These are phyloP conservation scores for Engraulis encrasicolus DNA, from an alignment of 2,113 vertebrate species.

Conservation along the genomic window DNA sequence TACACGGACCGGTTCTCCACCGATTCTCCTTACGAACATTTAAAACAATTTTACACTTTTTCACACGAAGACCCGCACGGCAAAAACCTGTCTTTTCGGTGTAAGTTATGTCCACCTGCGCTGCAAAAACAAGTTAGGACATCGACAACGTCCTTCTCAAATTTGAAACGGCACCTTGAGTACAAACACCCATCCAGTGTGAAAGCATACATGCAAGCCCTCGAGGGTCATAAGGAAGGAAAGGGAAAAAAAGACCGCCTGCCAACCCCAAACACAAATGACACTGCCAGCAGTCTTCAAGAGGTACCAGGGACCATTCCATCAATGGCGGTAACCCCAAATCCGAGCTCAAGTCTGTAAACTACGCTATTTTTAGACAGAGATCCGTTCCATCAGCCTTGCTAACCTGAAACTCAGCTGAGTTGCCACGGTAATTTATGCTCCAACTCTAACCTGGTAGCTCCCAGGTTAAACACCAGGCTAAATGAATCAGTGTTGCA, in stretches of 20 bases:
- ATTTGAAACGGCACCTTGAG: conserved; percentile 17
- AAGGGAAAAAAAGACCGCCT: conserved; percentile 1
- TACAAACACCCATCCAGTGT: conserved; percentile 7
- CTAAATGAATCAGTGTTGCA: too few species aligned
- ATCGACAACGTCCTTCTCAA: neutral
- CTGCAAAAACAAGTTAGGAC: neutral
- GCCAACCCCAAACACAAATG: neutral
- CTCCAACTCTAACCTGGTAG: too few species aligned
- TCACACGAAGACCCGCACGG: neutral
- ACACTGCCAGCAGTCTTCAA: neutral
- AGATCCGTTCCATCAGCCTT: too few species aligned
- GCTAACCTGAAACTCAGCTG: too few species aligned
- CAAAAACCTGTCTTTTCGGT: conserved; percentile 18
- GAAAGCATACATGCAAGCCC: neutral
- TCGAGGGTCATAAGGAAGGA: neutral
- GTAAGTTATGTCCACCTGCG: neutral
- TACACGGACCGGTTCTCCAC: too few species aligned
- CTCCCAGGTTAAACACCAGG: too few species aligned
- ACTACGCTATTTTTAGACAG: too few species aligned
- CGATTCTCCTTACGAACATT: conserved; percentile 13
- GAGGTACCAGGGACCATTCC: too few species aligned
- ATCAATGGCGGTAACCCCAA: too few species aligned
- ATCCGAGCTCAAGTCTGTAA: too few species aligned
- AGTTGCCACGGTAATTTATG: too few species aligned
- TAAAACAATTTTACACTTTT: neutral